Percentiles rank a stretch among this genome's conserved stretches.
These are phyloP conservation scores for Syritta pipiens DNA, from an alignment of 2,888 invertebrate genomes.

Conservation along the genomic window DNA sequence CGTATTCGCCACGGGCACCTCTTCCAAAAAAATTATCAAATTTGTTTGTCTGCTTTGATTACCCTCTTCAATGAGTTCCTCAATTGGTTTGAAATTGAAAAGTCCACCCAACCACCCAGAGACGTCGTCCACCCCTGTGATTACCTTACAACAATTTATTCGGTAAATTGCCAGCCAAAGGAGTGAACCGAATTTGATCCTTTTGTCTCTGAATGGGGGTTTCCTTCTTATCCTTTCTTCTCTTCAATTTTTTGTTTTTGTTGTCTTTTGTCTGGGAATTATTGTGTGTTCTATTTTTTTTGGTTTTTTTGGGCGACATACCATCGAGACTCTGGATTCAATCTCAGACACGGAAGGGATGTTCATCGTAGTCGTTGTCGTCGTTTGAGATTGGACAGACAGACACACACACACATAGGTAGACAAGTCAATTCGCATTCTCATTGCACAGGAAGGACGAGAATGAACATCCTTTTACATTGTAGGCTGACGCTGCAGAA, in stretches of 20 bases:
- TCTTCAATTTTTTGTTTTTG: constrained; percentile 6
- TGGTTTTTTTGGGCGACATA: constrained; percentile 10
- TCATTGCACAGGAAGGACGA: constrained; percentile 31
- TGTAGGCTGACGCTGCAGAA: constrained; percentile 62
- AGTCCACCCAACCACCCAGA: constrained; percentile 20
- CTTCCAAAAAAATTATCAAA: constrained; percentile 37
- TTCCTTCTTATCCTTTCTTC: background rate
- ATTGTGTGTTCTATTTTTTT: background rate
- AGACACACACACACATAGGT: constrained; percentile 31
- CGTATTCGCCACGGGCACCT: background rate
- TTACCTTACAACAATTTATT: constrained; percentile 60
- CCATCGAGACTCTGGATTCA: constrained; percentile 53
- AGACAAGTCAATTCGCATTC: constrained; percentile 67
- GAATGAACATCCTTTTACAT: constrained; percentile 29
- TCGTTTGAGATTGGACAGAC: constrained; percentile 47
- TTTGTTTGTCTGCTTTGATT: constrained; percentile 44
- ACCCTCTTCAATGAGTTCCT: constrained; percentile 54
- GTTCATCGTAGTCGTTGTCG: constrained; percentile 18
- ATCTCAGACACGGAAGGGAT: constrained; percentile 63
- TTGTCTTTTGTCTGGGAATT: constrained; percentile 20
- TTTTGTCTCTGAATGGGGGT: constrained; percentile 58
- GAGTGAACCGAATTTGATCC: constrained; percentile 56
- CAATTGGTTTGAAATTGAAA: constrained; percentile 64
- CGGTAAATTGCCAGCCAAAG: constrained; percentile 58
- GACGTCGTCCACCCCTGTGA: constrained; percentile 13